Conservation (phyloP, 1,140 invertebrate species). For the Zaprionus africanus region DNA sequence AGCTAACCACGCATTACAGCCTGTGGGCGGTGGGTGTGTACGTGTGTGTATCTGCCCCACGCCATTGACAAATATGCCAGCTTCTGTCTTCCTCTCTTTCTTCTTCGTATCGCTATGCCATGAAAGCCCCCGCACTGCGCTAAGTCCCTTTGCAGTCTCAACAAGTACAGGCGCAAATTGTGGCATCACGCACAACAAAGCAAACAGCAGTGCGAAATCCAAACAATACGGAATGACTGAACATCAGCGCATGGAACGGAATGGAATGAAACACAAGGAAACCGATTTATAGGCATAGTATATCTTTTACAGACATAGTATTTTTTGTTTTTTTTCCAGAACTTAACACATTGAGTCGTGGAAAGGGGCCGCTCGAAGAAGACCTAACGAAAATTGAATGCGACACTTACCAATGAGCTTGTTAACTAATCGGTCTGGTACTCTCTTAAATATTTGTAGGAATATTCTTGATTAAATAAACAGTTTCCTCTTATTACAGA, state of each 20-base stretch:
- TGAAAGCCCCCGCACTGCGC: background rate
- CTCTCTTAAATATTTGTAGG: too few species aligned
- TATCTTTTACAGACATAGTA: too few species aligned
- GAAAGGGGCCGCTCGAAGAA: too few species aligned
- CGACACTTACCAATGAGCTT: too few species aligned
- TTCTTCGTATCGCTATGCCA: background rate
- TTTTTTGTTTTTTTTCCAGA: too few species aligned
- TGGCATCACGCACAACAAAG: conserved; percentile 13
- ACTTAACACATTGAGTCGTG: too few species aligned
- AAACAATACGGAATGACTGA: conserved; percentile 2
- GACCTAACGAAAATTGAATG: too few species aligned
- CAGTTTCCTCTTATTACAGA: too few species aligned
- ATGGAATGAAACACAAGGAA: background rate
- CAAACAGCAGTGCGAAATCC: conserved; percentile 6
- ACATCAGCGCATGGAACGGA: background rate
- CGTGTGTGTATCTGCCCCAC: background rate
- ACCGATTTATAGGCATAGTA: background rate
- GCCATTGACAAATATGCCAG: conserved; percentile 22
- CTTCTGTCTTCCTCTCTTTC: conserved; percentile 3
- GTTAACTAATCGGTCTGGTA: too few species aligned
- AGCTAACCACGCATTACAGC: conserved; percentile 14
- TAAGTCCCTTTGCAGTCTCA: conserved; percentile 15
- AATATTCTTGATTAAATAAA: too few species aligned
- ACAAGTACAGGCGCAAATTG: conserved; percentile 12
- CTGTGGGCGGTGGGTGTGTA: background rate